A percentile compares a stretch with the other conserved stretches of the same genome.
Conservation (phyloP, 2,113 vertebrate genomes). For the Saccopteryx bilineata region DNA sequence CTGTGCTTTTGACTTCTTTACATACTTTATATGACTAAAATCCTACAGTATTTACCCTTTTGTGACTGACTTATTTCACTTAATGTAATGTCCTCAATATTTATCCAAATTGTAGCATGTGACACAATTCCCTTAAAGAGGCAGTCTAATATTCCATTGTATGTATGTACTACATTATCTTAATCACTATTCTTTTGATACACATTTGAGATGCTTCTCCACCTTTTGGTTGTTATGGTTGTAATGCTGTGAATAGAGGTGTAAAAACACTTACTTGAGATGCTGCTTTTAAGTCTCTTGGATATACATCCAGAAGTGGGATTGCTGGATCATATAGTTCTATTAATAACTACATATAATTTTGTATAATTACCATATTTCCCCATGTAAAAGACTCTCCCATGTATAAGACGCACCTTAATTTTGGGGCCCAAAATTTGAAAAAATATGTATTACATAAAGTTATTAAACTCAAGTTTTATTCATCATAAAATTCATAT, state of each 20-base stretch:
- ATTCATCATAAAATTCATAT: no score
- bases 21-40: background rate
- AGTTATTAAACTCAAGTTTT: no score
- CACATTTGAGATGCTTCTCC: background rate
- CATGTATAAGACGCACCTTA: no score
- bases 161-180: background rate
- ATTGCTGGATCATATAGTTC: background rate
- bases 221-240: background rate
- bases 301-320: background rate
- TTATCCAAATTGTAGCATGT: background rate
- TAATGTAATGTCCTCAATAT: background rate
- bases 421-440: no score
- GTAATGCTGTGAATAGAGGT: background rate
- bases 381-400: no score
- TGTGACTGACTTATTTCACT: background rate
- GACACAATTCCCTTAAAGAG: background rate
- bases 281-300: background rate
- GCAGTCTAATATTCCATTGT: background rate
- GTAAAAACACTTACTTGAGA: background rate
- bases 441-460: no score
- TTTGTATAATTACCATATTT: background rate
- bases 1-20: background rate
- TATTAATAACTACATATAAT: background rate
- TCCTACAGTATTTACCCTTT: background rate
- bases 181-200: background rate